Evolutionary conservation across 2,888 invertebrate species (phyloP).

Genomic region (Brachynemurus nebulosus): DNA sequence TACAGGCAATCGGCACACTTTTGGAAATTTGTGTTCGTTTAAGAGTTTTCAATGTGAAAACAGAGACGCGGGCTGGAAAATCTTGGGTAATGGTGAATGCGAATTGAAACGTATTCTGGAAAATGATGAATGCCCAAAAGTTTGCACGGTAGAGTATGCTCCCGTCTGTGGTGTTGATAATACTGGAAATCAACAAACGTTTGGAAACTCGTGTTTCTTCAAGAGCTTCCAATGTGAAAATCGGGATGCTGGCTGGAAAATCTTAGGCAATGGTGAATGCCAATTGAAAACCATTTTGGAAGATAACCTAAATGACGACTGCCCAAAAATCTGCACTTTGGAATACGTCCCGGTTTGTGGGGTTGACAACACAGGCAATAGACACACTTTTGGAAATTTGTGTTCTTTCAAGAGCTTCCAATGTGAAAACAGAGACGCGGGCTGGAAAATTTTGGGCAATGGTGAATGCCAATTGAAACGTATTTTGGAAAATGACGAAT

Average conservation of each 20-base stretch:
- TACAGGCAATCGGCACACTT: background rate
- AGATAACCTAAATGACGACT: too few species aligned
- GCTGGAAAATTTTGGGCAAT: too few species aligned
- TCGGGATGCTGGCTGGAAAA: background rate
- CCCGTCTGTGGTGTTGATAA: background rate
- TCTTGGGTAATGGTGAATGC: background rate
- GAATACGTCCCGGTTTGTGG: too few species aligned
- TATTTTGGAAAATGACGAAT: too few species aligned
- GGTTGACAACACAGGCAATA: too few species aligned
- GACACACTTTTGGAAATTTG: too few species aligned
- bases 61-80: background rate
- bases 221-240: background rate
- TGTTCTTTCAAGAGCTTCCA: too few species aligned
- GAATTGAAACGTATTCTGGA: background rate
- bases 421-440: too few species aligned
- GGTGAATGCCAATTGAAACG: too few species aligned
- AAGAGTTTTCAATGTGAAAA: background rate
- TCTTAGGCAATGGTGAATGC: background rate
- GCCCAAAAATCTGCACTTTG: too few species aligned
- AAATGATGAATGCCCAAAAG: background rate
- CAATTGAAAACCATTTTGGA: background rate
- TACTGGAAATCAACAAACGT: background rate
- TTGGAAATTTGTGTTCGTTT: background rate
- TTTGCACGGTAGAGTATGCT: background rate
- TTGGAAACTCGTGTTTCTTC: background rate